Percentiles rank a stretch among this genome's conserved stretches.
These are phyloP conservation scores for Rhinopomastus cyanomelas DNA, from an alignment of 2,113 vertebrate species.

Conservation along the genomic window DNA sequence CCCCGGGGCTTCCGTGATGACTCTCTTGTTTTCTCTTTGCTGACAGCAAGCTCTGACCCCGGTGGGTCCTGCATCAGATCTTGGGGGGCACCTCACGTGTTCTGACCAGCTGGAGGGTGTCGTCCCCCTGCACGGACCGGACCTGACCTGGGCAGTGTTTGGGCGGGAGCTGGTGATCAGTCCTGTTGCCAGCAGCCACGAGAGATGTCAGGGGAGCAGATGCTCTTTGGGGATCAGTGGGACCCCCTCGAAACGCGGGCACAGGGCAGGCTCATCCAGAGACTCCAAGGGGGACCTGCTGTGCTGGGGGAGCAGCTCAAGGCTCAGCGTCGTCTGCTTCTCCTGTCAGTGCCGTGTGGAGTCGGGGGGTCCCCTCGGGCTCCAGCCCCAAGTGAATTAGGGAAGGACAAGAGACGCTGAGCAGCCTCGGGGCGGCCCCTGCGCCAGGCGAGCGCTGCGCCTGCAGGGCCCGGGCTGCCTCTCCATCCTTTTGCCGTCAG, in stretches of 20 bases:
- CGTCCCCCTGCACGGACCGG: fast-evolving
- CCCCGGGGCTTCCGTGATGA: not conserved
- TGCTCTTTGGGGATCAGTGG: too few species aligned
- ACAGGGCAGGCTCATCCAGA: too few species aligned
- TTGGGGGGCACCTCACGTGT: fast-evolving
- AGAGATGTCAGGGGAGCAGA: too few species aligned
- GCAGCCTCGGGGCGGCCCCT: too few species aligned
- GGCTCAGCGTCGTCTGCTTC: fast-evolving
- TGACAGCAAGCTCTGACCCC: not conserved
- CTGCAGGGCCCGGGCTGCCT: fast-evolving
- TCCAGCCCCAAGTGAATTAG: not conserved
- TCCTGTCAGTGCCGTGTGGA: not conserved
- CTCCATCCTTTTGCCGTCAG: not conserved
- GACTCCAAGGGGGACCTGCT: too few species aligned
- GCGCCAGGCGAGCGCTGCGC: not conserved
- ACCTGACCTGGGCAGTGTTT: too few species aligned
- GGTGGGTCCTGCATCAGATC: not conserved
- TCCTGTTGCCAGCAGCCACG: too few species aligned
- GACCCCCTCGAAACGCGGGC: not conserved
- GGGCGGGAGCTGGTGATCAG: too few species aligned
- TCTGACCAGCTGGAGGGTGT: not conserved
- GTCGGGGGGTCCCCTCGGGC: not conserved
- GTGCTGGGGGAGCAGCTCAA: too few species aligned
- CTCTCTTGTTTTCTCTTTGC: not conserved
- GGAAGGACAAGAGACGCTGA: not conserved